Percentiles rank a stretch among this genome's conserved stretches.
Evolutionary conservation across 2,888 invertebrate genomes (phyloP).

Genomic region (Ephialtes manifestator): DNA sequence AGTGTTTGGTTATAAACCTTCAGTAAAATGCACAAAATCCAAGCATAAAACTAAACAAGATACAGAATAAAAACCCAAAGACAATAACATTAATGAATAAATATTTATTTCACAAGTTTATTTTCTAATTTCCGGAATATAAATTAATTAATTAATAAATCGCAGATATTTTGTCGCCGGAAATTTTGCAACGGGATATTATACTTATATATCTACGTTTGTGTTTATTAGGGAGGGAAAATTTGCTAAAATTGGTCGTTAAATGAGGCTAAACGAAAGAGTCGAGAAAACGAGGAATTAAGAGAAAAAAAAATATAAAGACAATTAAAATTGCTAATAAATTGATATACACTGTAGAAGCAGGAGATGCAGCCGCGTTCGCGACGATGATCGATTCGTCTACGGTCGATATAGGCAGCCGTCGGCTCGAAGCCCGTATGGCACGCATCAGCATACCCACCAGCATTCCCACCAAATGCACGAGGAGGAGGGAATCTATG

Average conservation of each 20-base stretch:
- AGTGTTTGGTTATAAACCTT: no score
- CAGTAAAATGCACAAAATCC: no score
- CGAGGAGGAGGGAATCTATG: slow-evolving; percentile 95
- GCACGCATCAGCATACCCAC: slow-evolving; percentile 87
- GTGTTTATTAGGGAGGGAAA: not conserved
- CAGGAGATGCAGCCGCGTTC: slow-evolving; percentile 88
- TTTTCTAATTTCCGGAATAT: no score
- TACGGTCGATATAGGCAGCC: slow-evolving; percentile 89
- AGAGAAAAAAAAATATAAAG: slow-evolving; percentile 12
- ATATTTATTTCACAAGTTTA: no score
- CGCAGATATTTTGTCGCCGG: no score
- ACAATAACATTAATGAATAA: no score
- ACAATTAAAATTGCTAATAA: slow-evolving; percentile 51
- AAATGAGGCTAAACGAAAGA: not conserved
- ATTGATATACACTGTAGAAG: slow-evolving; percentile 85
- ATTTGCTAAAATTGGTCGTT: slow-evolving; percentile 12
- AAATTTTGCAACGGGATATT: no score
- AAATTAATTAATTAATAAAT: no score
- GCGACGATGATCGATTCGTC: slow-evolving; percentile 92
- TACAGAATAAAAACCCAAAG: no score
- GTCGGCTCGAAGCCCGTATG: slow-evolving; percentile 87
- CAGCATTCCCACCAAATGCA: slow-evolving; percentile 87
- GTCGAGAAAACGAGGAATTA: slow-evolving; percentile 3
- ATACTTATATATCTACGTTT: no score
- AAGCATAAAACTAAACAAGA: no score